Percentiles rank a stretch among this genome's conserved stretches.
These are phyloP conservation scores for Neosalanx taihuensis DNA, from an alignment of 2,797 vertebrate species.

Conservation along the genomic window DNA sequence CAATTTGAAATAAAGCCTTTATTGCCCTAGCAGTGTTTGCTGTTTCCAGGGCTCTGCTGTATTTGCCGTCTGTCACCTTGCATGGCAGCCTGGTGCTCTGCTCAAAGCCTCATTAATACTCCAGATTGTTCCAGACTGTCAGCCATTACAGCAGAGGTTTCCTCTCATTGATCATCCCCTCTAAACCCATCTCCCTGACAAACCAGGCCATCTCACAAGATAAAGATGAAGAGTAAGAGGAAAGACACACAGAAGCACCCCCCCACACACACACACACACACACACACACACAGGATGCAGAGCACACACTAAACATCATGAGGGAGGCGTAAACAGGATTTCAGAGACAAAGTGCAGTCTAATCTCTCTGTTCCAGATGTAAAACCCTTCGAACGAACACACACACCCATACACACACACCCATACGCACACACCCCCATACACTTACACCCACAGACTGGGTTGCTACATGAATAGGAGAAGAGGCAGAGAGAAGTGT, in stretches of 20 bases:
- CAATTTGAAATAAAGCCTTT: no score
- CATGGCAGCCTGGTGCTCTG: neutral
- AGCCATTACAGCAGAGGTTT: neutral
- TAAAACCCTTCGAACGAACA: constrained; percentile 18
- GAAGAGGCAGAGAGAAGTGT: neutral
- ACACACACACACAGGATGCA: constrained; percentile 56
- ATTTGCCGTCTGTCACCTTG: neutral
- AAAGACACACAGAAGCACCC: constrained; percentile 1
- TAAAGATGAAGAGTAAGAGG: constrained; percentile 24
- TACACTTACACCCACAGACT: neutral
- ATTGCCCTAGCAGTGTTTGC: no score
- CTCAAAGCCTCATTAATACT: neutral
- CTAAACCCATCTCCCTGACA: constrained; percentile 13
- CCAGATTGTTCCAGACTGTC: neutral
- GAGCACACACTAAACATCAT: constrained; percentile 44
- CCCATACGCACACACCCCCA: neutral
- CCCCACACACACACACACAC: constrained; percentile 17
- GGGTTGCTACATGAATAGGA: neutral
- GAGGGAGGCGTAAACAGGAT: constrained; percentile 67
- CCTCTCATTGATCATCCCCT: neutral
- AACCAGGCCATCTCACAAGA: constrained; percentile 34
- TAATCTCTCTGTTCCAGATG: constrained; percentile 69
- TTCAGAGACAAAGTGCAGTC: constrained; percentile 60
- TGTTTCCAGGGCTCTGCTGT: no score
- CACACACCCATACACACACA: neutral